phyloP scores from a whole-genome alignment of 1,140 invertebrate species.

The Calephelis virginiensis region DNA sequence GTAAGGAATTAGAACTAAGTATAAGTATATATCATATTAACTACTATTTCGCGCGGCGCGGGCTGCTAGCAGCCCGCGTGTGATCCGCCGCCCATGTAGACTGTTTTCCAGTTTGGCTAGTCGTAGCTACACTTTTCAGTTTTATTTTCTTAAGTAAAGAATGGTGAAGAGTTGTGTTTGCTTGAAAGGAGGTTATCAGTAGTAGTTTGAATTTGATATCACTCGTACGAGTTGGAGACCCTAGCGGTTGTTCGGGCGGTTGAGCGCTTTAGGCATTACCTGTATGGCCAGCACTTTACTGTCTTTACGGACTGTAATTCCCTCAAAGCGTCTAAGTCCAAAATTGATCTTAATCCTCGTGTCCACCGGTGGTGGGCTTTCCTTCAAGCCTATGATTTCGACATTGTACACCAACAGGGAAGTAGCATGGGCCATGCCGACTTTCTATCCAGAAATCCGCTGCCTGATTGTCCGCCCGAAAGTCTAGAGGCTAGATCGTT shows the following conservation, averaged over 20 bases:
- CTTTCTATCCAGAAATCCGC: not conserved
- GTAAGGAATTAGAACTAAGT: too few species aligned
- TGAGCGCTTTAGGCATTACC: not conserved
- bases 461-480: not conserved
- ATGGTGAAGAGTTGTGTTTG: too few species aligned
- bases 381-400: conserved; percentile 12
- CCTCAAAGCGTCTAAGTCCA: not conserved
- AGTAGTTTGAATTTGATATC: too few species aligned
- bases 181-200: too few species aligned
- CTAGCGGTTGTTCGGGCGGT: not conserved
- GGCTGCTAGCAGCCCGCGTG: too few species aligned
- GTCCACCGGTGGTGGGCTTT: not conserved
- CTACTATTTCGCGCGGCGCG: too few species aligned
- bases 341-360: not conserved
- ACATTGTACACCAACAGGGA: not conserved
- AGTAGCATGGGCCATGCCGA: conserved; percentile 9
- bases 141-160: too few species aligned
- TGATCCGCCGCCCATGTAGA: too few species aligned
- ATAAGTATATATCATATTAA: too few species aligned
- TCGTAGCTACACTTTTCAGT: too few species aligned
- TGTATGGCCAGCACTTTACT: not conserved
- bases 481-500: not conserved
- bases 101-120: too few species aligned
- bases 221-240: not conserved
- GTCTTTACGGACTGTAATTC: not conserved